Percentiles rank a stretch among this genome's conserved stretches.
phyloP scores from a whole-genome alignment of 2,797 vertebrate genomes.

The Micromesistius poutassou region DNA sequence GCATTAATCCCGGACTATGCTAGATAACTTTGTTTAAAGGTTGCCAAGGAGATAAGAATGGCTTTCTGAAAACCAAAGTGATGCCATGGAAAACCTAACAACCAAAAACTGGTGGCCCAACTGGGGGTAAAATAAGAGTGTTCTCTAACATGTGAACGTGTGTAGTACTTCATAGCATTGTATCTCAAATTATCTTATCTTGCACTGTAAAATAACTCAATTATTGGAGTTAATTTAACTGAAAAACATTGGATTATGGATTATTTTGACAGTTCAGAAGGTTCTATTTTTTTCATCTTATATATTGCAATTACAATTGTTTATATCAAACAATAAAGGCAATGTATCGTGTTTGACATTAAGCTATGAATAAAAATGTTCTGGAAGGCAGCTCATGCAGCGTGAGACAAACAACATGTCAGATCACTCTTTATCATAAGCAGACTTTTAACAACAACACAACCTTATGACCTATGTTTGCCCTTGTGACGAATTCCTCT shows the following conservation, averaged over 20 bases:
- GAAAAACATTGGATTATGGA: background rate
- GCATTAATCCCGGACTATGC: background rate
- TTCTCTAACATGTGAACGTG: background rate
- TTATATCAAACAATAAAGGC: background rate
- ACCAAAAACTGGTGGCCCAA: background rate
- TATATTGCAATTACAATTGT: background rate
- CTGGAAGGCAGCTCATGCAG: background rate
- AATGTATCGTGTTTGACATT: background rate
- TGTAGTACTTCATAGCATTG: background rate
- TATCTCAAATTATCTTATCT: background rate
- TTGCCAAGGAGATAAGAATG: background rate
- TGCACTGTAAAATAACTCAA: background rate
- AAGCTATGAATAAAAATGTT: background rate
- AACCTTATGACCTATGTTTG: background rate
- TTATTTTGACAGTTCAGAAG: background rate
- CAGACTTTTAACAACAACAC: background rate
- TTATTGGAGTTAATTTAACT: background rate
- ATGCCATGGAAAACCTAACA: background rate
- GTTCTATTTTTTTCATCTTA: background rate
- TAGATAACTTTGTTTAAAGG: background rate
- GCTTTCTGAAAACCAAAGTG: background rate
- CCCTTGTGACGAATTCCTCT: background rate
- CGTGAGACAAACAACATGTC: background rate
- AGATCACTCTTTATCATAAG: background rate
- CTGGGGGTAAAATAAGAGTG: background rate